Base-by-base conservation (phyloP, 2,888 invertebrate species). In the Pinctada fucata region DNA sequence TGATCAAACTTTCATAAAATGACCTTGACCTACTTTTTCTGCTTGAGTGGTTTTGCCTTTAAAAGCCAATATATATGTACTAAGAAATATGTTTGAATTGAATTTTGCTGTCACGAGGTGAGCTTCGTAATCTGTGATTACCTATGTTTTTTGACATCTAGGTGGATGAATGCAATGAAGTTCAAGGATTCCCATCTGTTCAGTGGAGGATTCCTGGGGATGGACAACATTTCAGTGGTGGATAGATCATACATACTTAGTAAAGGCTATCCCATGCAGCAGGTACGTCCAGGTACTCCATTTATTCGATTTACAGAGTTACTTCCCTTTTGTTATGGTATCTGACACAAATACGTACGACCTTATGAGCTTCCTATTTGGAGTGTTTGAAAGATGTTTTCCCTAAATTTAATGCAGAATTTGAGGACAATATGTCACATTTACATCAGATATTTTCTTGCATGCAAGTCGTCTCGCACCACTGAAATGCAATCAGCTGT, bases 211-310 rank as follows among this genome's bases (percentile, higher is more conserved):
- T 85, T 86, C 69, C 79, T 90, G 16, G 89, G 89, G 45, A 85
- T 85, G 76, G 83, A 92, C 80, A 92, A 92, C 86, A 91, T 92
- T 47, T 90, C 91, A 49, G 88, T 90, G 67, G 88, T 92, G 79
- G 89, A 92, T 79, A 85, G 92, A 50, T 51, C 65, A 10, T 45
- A 45, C n/a, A 58, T 49, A 3, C 58, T 73, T 3, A 67, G 73
- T 47, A 52, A 69, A 10, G 73, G 69, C 5, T 31, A 16, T 47
- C 58, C 63, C n/a, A 10, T 78, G 47, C 52, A 48, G 31, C 78
- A 78, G 78, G 78, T 78, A 68, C 8, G 6, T 10, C 8, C 58
- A 58, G 31, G 31, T 31, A 31, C 1, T 31, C 31, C 1, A 1
- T 31, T 31, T 31, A 31, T 31, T 31, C 31, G 0, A 31, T 31